These are phyloP conservation scores for Cygnus buccinator DNA, from an alignment of 2,113 vertebrate genomes.

Conservation along the genomic window DNA sequence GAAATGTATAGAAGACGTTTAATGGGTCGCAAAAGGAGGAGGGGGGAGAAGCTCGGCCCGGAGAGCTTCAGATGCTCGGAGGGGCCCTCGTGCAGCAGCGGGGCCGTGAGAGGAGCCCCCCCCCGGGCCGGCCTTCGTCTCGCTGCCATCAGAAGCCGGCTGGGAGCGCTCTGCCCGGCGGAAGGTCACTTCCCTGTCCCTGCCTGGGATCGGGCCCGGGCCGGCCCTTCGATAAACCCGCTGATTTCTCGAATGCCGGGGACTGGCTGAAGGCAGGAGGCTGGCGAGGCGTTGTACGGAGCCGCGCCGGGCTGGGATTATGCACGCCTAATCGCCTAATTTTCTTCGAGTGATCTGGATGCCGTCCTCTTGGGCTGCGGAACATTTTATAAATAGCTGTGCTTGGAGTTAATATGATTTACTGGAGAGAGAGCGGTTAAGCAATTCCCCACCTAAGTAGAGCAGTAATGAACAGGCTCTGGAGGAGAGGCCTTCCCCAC, in stretches of 20 bases:
- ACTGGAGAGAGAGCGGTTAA: constrained; percentile 66
- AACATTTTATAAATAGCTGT: constrained; percentile 68
- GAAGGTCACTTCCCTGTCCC: constrained; percentile 15
- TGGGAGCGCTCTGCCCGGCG: neutral
- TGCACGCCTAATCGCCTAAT: constrained; percentile 63
- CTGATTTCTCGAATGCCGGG: constrained; percentile 46
- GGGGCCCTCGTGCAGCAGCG: constrained; percentile 33
- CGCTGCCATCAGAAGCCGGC: neutral
- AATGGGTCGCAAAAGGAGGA: constrained; percentile 59
- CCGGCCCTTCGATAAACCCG: neutral
- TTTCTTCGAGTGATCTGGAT: constrained; percentile 67
- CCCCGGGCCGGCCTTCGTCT: neutral
- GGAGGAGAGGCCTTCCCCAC: constrained; percentile 60
- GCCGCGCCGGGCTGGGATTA: constrained; percentile 55
- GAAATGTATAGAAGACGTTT: constrained; percentile 66
- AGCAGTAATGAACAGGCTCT: constrained; percentile 65
- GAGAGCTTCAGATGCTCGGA: constrained; percentile 23
- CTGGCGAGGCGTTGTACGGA: constrained; percentile 13
- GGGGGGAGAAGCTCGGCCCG: constrained; percentile 5
- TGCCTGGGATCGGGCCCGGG: neutral
- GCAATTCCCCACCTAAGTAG: constrained; percentile 69
- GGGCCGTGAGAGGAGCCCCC: neutral
- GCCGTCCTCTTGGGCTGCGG: constrained; percentile 55
- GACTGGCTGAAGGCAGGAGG: constrained; percentile 57
- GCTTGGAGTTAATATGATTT: constrained; percentile 71